phyloP scores from a whole-genome alignment of 1,140 invertebrate species.

The Planococcus citri region DNA sequence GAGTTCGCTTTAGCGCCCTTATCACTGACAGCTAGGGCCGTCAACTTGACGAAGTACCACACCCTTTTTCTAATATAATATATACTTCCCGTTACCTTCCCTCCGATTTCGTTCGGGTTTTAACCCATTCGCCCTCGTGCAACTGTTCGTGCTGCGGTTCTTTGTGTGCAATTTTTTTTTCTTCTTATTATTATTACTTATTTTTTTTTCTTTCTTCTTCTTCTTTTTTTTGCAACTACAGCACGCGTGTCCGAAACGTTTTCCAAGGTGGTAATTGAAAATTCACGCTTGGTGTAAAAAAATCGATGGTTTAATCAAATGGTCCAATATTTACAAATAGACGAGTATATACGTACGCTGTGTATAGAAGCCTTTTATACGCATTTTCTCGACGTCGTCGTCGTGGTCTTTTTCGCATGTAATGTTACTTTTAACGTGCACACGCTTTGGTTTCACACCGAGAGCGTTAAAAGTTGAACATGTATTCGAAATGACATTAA shows the following conservation, averaged over 20 bases:
- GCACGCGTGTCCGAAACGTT: neutral
- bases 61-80: conserved; percentile 20
- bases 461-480: too few species aligned
- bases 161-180: neutral
- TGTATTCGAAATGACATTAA: too few species aligned
- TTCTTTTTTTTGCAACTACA: neutral
- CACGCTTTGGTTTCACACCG: too few species aligned
- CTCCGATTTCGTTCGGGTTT: neutral
- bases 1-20: conserved; percentile 18
- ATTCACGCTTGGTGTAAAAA: neutral
- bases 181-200: neutral
- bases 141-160: neutral
- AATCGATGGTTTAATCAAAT: neutral
- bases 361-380: too few species aligned
- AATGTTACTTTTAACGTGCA: too few species aligned
- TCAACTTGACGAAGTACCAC: conserved; percentile 18
- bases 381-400: too few species aligned
- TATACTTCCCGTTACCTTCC: conserved; percentile 5
- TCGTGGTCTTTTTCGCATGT: too few species aligned
- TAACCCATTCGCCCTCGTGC: neutral
- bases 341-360: too few species aligned
- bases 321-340: too few species aligned
- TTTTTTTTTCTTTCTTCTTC: neutral
- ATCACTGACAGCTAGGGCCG: conserved; percentile 18
- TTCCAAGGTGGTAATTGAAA: neutral